A percentile compares a stretch with the other conserved stretches of the same genome.
Evolutionary conservation across 1,140 invertebrate genomes (phyloP).

Genomic region (Xylocopa sonorina): DNA sequence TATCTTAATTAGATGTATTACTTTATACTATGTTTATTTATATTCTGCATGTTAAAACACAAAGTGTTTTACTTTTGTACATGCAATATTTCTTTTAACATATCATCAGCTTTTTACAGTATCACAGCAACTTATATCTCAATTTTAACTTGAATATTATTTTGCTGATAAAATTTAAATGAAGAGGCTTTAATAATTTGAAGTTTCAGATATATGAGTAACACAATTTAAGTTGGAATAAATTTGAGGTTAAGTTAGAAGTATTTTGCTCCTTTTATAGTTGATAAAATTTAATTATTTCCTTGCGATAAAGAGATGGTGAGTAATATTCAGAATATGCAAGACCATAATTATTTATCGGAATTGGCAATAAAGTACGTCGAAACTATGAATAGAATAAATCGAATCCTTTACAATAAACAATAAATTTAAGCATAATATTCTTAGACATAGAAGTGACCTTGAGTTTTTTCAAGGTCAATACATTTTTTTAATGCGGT

Average conservation of each 20-base stretch:
- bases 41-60: too few relatives aligned
- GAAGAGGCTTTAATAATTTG: slow-evolving; percentile 1
- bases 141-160: neutral
- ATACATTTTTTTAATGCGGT: too few relatives aligned
- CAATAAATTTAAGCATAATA: too few relatives aligned
- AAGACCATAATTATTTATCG: neutral
- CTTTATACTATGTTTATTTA: neutral
- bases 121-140: neutral
- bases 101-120: neutral
- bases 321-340: neutral
- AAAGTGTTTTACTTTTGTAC: neutral
- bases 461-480: too few relatives aligned
- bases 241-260: slow-evolving; percentile 12
- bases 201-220: neutral
- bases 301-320: neutral
- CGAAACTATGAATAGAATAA: neutral
- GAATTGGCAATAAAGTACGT: neutral
- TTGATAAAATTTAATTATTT: too few relatives aligned
- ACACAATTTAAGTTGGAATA: neutral
- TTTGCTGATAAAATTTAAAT: neutral
- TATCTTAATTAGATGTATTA: neutral
- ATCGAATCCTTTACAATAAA: neutral
- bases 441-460: too few relatives aligned
- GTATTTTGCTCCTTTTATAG: neutral
- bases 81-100: neutral